phyloP scores from a whole-genome alignment of 1,140 invertebrate genomes.

The Holotrichia oblita region DNA sequence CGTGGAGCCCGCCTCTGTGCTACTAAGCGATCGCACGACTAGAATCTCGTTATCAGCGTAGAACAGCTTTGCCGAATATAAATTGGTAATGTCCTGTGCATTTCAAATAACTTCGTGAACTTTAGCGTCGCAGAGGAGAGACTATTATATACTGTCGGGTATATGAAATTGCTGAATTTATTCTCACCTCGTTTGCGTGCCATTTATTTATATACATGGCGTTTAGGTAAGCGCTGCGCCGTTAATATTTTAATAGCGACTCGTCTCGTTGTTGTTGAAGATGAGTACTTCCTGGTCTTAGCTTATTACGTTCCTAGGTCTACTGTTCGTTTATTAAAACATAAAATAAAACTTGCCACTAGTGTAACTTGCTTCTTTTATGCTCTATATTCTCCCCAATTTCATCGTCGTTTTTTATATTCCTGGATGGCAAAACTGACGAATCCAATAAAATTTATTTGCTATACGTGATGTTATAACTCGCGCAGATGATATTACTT shows the following conservation, averaged over 20 bases:
- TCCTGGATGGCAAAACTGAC: too few relatives aligned
- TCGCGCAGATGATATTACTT: too few relatives aligned
- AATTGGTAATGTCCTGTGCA: constrained; percentile 35
- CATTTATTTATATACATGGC: constrained; percentile 32
- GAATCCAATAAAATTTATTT: too few relatives aligned
- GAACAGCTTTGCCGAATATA: constrained; percentile 29
- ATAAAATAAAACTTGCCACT: neutral
- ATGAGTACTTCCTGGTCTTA: neutral
- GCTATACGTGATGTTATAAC: too few relatives aligned
- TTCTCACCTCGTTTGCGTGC: constrained; percentile 25
- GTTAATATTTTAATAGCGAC: constrained; percentile 30
- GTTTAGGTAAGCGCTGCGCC: constrained; percentile 1
- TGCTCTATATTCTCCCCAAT: too few relatives aligned
- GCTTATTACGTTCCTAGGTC: neutral
- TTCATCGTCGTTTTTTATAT: too few relatives aligned
- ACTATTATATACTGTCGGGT: neutral
- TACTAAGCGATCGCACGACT: constrained; percentile 26
- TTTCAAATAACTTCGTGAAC: constrained; percentile 25
- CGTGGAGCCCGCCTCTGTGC: neutral
- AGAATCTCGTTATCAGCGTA: constrained; percentile 27
- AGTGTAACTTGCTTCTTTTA: too few relatives aligned
- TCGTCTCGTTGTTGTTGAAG: neutral
- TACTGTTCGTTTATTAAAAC: neutral
- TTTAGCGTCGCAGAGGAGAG: constrained; percentile 12
- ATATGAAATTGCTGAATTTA: constrained; percentile 31